Percentiles rank a stretch among this genome's conserved stretches.
Evolutionary conservation across 1,140 invertebrate genomes (phyloP).

Genomic region (Ectropis grisescens): DNA sequence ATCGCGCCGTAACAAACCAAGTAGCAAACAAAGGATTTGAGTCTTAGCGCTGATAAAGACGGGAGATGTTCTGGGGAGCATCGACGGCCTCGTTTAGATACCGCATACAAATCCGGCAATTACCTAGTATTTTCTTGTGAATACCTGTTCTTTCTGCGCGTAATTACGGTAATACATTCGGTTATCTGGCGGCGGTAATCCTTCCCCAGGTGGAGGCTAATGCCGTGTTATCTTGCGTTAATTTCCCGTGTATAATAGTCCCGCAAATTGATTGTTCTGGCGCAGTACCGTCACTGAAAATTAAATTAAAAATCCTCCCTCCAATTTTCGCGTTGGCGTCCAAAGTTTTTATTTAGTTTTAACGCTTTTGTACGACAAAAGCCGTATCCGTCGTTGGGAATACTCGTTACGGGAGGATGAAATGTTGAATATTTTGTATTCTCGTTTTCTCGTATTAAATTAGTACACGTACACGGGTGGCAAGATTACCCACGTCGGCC

Average conservation of each 20-base stretch:
- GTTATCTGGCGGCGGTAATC: conserved; percentile 43
- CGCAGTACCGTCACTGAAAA: conserved; percentile 6
- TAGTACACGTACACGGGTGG: too few relatives aligned
- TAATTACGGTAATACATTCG: conserved; percentile 43
- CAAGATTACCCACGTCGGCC: too few relatives aligned
- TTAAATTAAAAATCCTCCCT: conserved; percentile 12
- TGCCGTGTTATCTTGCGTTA: conserved; percentile 46
- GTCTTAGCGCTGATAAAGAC: conserved; percentile 23
- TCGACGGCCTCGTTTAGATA: conserved; percentile 31
- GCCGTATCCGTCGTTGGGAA: too few relatives aligned
- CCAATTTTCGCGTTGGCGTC: too few relatives aligned
- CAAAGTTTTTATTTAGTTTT: too few relatives aligned
- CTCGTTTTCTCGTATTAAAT: too few relatives aligned
- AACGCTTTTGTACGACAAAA: too few relatives aligned
- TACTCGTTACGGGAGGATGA: too few relatives aligned
- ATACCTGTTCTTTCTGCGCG: conserved; percentile 38
- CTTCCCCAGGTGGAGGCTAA: conserved; percentile 44
- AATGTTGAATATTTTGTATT: too few relatives aligned
- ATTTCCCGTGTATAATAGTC: conserved; percentile 36
- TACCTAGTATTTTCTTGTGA: conserved; percentile 22
- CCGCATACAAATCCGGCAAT: conserved; percentile 8
- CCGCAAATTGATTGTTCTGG: conserved; percentile 34
- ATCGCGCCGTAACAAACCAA: conserved; percentile 11
- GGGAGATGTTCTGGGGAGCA: conserved; percentile 20
- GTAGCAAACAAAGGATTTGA: conserved; percentile 28